These are phyloP conservation scores for Montipora efflorescens DNA, from an alignment of 64 coral and sea anemone species.

Conservation along the genomic window DNA sequence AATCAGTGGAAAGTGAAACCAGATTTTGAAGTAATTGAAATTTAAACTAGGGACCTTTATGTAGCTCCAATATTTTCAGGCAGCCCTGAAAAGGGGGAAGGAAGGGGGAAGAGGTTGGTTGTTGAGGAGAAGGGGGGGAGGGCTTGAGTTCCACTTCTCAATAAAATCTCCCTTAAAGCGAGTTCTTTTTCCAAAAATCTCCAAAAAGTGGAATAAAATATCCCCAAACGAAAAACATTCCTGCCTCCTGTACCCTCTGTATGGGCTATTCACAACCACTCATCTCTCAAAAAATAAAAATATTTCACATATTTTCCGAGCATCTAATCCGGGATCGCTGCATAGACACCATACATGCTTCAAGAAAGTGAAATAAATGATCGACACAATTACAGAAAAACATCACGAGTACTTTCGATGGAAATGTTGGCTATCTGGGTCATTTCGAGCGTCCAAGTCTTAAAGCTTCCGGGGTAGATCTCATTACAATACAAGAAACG, in stretches of 20 bases:
- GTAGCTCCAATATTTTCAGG: too few relatives aligned
- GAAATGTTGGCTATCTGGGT: background rate
- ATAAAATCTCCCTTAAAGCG: too few relatives aligned
- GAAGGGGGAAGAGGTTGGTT: too few relatives aligned
- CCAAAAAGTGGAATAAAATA: too few relatives aligned
- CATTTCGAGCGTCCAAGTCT: background rate
- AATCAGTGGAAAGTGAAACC: too few relatives aligned
- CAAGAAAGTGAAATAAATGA: background rate
- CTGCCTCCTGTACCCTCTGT: background rate
- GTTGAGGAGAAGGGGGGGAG: too few relatives aligned
- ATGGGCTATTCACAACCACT: background rate
- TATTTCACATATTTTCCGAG: conserved; percentile 6
- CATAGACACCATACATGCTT: background rate
- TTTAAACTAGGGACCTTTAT: too few relatives aligned
- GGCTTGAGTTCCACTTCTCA: too few relatives aligned
- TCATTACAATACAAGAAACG: background rate
- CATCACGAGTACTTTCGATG: background rate
- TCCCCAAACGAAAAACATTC: background rate
- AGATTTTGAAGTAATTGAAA: too few relatives aligned
- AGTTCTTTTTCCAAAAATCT: too few relatives aligned
- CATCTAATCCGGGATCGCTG: background rate
- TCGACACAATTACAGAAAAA: background rate
- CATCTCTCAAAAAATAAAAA: background rate
- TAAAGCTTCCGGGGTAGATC: background rate
- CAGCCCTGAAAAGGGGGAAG: too few relatives aligned